Percentiles rank a stretch among this genome's conserved stretches.
phyloP scores from a whole-genome alignment of 2,113 vertebrate species.

The Microcebus lehilahytsara region DNA sequence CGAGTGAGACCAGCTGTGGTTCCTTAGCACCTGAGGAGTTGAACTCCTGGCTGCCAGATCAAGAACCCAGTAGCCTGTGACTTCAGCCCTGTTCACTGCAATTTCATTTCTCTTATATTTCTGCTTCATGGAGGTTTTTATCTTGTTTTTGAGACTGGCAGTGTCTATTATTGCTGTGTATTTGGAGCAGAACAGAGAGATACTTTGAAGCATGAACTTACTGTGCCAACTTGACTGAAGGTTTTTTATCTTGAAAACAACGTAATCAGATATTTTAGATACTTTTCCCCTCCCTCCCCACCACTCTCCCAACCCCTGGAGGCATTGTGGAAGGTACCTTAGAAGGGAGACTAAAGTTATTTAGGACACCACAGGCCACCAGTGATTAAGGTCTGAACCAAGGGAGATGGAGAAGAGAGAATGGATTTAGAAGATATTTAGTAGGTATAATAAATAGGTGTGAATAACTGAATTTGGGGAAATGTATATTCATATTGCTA shows the following conservation, averaged over 20 bases:
- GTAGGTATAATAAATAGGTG: background rate
- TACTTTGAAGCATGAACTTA: conserved; percentile 32
- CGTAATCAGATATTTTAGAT: background rate
- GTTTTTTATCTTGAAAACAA: conserved; percentile 18
- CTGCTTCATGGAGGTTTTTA: background rate
- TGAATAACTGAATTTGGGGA: background rate
- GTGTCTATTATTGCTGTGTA: background rate
- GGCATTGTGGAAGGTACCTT: background rate
- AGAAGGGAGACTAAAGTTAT: background rate
- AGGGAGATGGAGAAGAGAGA: background rate
- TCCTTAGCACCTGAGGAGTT: background rate
- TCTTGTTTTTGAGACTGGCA: background rate
- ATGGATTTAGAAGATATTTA: background rate
- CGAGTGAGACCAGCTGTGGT: background rate
- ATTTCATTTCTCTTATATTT: background rate
- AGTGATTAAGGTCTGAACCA: background rate
- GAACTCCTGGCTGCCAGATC: background rate
- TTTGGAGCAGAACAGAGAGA: conserved; percentile 3
- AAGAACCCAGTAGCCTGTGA: background rate
- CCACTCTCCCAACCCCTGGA: background rate
- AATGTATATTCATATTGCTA: background rate
- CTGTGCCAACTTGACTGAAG: background rate
- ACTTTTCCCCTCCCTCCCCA: background rate
- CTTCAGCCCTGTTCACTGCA: background rate
- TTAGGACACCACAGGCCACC: background rate